Evolutionary conservation across 2,797 vertebrate species (phyloP).

Genomic region (Cyprinella venusta): DNA sequence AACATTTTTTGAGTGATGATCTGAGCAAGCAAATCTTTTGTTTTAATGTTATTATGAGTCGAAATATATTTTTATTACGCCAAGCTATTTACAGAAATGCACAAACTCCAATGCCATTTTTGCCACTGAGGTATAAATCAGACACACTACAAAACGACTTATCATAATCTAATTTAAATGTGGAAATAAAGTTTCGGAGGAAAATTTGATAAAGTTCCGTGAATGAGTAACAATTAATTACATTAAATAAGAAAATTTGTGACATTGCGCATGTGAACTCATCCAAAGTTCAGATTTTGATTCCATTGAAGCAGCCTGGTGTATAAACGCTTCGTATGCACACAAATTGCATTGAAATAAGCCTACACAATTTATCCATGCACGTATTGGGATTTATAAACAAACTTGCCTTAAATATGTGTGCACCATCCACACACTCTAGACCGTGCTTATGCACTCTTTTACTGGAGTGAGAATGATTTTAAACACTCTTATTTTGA

Average conservation of each 20-base stretch:
- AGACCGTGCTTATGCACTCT: too few relatives aligned
- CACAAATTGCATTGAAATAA: not conserved
- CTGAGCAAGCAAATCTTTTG: not conserved
- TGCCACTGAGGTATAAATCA: not conserved
- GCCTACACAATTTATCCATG: not conserved
- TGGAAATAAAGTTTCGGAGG: slow-evolving; percentile 16
- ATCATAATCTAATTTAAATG: slow-evolving; percentile 4
- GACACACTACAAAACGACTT: slow-evolving; percentile 7
- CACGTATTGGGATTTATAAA: not conserved
- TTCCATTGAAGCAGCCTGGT: not conserved
- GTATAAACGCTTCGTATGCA: not conserved
- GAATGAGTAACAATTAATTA: slow-evolving; percentile 16
- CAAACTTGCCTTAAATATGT: not conserved
- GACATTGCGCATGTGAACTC: not conserved
- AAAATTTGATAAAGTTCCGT: slow-evolving; percentile 4
- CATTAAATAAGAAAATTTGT: slow-evolving; percentile 2
- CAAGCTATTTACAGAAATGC: not conserved
- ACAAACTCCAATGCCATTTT: not conserved
- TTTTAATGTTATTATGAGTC: not conserved
- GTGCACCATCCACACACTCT: too few relatives aligned
- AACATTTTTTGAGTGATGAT: not conserved
- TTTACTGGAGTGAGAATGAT: too few relatives aligned
- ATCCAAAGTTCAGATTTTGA: not conserved
- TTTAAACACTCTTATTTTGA: too few relatives aligned
- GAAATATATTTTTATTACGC: not conserved